These are phyloP conservation scores for Brachionus plicatilis DNA, from an alignment of 1,140 invertebrate genomes.

Conservation along the genomic window DNA sequence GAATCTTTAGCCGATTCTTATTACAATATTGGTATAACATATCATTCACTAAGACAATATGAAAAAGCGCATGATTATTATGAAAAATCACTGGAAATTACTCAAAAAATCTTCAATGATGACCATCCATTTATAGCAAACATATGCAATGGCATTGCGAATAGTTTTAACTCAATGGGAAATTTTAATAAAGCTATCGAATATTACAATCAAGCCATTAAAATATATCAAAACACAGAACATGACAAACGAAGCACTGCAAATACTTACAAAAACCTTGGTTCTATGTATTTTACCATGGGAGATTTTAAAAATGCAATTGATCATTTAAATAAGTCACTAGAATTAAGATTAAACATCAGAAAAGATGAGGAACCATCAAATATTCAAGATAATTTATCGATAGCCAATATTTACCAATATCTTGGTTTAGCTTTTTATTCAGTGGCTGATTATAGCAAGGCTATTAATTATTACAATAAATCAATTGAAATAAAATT, in stretches of 20 bases:
- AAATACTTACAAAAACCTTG: neutral
- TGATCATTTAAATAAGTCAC: neutral
- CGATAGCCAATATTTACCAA: neutral
- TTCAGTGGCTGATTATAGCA: neutral
- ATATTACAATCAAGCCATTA: neutral
- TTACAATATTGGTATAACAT: no score
- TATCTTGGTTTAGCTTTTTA: neutral
- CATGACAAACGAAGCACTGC: neutral
- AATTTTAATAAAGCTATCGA: neutral
- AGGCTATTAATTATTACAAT: neutral
- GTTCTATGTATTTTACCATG: neutral
- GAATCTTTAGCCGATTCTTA: no score
- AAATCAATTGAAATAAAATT: neutral
- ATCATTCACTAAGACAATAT: no score
- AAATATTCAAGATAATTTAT: no score
- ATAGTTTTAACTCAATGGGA: neutral
- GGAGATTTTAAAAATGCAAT: neutral
- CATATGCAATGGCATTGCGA: no score
- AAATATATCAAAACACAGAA: neutral
- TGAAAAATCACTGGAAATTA: no score
- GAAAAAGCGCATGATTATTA: no score
- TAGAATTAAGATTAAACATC: neutral
- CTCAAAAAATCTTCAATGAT: no score
- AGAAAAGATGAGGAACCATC: neutral
- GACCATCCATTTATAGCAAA: no score